Conservation (phyloP, 2,797 vertebrate genomes). For the Australoheros facetus region DNA sequence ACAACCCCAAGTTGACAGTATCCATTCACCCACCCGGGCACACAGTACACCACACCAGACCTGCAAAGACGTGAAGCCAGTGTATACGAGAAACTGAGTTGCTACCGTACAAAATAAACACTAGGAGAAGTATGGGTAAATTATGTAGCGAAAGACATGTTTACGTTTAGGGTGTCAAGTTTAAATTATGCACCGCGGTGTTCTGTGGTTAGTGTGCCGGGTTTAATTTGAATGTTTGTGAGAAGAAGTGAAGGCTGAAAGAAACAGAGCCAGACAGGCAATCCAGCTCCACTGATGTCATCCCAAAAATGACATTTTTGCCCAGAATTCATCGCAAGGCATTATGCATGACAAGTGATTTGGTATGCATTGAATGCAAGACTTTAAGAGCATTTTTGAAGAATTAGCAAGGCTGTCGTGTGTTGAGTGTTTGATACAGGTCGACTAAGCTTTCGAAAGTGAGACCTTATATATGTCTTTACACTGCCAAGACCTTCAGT, state of each 20-base stretch:
- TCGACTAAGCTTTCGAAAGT: conserved; percentile 32
- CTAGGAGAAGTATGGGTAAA: conserved; percentile 68
- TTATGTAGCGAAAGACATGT: conserved; percentile 73
- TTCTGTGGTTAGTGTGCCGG: conserved; percentile 65
- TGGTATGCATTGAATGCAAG: conserved; percentile 59
- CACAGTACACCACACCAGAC: conserved; percentile 20
- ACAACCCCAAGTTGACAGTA: conserved; percentile 35
- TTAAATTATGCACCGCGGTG: conserved; percentile 72
- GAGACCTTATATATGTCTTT: conserved; percentile 48
- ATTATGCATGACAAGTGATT: conserved; percentile 61
- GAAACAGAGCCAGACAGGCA: conserved; percentile 64
- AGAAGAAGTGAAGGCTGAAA: conserved; percentile 57
- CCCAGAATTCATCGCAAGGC: conserved; percentile 63
- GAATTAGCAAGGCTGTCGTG: conserved; percentile 41
- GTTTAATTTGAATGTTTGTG: conserved; percentile 73
- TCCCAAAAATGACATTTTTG: conserved; percentile 39
- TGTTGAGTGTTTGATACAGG: conserved; percentile 40
- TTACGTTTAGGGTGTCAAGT: conserved; percentile 76
- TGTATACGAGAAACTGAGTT: conserved; percentile 56
- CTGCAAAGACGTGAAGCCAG: conserved; percentile 41
- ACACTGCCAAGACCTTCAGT: conserved; percentile 45
- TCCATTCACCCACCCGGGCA: conserved; percentile 50
- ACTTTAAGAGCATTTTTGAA: conserved; percentile 52
- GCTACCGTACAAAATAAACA: conserved; percentile 76
- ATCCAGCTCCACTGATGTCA: conserved; percentile 69